Conservation (phyloP, 2,113 vertebrate species). For the Mohoua ochrocephala region DNA sequence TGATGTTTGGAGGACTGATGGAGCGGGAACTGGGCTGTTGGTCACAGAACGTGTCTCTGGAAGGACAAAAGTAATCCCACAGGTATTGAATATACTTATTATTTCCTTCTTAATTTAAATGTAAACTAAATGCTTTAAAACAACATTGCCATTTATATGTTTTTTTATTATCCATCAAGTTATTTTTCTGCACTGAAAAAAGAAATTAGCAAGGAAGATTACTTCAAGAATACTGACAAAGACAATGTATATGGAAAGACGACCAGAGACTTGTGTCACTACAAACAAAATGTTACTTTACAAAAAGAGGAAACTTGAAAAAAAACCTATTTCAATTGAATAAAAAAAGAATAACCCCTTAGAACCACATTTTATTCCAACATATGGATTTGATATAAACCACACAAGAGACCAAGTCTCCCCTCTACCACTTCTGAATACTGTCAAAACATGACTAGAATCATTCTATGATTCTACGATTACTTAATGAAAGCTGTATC, state of each 20-base stretch:
- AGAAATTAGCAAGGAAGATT: background rate
- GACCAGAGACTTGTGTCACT: background rate
- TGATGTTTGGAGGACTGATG: constrained; percentile 67
- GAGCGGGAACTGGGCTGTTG: constrained; percentile 68
- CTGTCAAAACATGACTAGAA: background rate
- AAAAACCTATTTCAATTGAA: background rate
- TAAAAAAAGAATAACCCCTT: background rate
- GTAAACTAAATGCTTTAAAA: background rate
- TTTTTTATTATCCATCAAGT: background rate
- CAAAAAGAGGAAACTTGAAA: background rate
- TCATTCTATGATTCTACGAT: background rate
- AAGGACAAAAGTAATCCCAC: background rate
- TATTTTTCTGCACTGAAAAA: background rate
- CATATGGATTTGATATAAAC: background rate
- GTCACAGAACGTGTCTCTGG: constrained; percentile 70
- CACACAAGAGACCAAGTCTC: background rate
- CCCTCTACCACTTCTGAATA: background rate
- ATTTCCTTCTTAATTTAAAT: background rate
- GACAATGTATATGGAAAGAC: background rate
- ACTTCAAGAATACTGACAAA: background rate
- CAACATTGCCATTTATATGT: background rate
- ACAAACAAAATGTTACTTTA: background rate
- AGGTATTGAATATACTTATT: background rate
- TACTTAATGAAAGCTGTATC: background rate
- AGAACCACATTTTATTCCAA: background rate